Base-by-base conservation (phyloP, 2,113 vertebrate species). In the Ondatra zibethicus region DNA sequence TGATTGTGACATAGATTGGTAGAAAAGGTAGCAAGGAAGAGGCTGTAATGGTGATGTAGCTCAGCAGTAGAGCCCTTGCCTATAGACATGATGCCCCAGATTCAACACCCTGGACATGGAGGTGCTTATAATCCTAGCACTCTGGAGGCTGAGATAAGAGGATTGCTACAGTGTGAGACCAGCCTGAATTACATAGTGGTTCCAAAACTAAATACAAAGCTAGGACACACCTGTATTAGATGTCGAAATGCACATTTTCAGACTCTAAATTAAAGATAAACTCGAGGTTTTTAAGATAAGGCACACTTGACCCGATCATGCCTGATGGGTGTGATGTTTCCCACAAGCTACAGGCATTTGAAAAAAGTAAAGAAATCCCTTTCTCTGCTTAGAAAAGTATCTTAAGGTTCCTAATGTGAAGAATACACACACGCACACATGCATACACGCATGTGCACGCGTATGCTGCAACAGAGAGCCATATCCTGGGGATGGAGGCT, bases 251-350 rank as follows among this genome's bases (percentile, higher is more conserved):
- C 25, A 80, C 52, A 78, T 68, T 61, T 87, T 25, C 63, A 84
- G 88, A 72, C 63, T n/a, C 47, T 75, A 66, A 66, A 92, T 58
- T 84, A 52, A 85, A 94, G 70, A 77, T n/a, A 72, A 93, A 72
- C 31, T 66, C 77, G 65, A 94, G 61, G 76, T 84, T 88, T 88
- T 88, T 93, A 84, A 87, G 16, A 36, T 17, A 93, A 73, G 50
- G 21, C 45, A 88, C 68, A 91, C 31, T 45, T 77, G 65, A 84
- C 39, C 58, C 80, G 31, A 92, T 66, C 55, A 19, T 16, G 70
- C 75, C n/a, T 39, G 19, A 33, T 29, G 10, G 63, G 31, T 78
- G 36, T 12, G 23, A 55, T 65, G 11, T 36, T 39, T 76, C 45
- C 25, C 2, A 55, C 13, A 85, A 76, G 75, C 11, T 61, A 33